Conservation (phyloP, 2,888 invertebrate species). For the Tiliacea citrago region DNA sequence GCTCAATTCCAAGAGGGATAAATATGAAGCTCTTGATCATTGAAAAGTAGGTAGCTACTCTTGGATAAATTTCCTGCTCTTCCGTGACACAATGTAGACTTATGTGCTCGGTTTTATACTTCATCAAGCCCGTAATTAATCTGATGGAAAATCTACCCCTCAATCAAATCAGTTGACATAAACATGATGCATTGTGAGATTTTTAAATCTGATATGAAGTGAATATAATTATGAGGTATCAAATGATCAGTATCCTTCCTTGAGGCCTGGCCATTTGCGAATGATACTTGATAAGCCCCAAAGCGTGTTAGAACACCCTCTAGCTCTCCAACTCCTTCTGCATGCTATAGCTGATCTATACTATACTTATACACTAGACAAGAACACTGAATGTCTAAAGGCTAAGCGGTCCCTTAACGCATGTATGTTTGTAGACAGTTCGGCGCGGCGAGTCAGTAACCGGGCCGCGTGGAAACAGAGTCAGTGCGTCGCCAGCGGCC, state of each 20-base stretch:
- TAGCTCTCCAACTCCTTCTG: constrained; percentile 43
- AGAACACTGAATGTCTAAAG: constrained; percentile 70
- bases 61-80: not conserved
- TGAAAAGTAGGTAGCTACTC: not conserved
- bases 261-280: not conserved
- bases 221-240: not conserved
- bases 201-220: not conserved
- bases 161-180: not conserved
- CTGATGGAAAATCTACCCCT: not conserved
- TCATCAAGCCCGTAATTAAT: not conserved
- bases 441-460: constrained; percentile 95
- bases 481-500: constrained; percentile 95
- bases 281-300: not conserved
- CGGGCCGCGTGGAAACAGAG: constrained; percentile 96
- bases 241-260: not conserved
- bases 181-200: not conserved
- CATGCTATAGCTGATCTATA: constrained; percentile 58
- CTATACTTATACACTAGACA: constrained; percentile 68
- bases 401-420: constrained; percentile 91
- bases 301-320: constrained; percentile 14
- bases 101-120: not conserved
- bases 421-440: constrained; percentile 96
- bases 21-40: not conserved
- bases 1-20: not conserved
- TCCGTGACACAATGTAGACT: not conserved